A percentile compares a stretch with the other conserved stretches of the same genome.
These are phyloP conservation scores for Thinocorus orbignyianus DNA, from an alignment of 2,113 vertebrate species.

Conservation along the genomic window DNA sequence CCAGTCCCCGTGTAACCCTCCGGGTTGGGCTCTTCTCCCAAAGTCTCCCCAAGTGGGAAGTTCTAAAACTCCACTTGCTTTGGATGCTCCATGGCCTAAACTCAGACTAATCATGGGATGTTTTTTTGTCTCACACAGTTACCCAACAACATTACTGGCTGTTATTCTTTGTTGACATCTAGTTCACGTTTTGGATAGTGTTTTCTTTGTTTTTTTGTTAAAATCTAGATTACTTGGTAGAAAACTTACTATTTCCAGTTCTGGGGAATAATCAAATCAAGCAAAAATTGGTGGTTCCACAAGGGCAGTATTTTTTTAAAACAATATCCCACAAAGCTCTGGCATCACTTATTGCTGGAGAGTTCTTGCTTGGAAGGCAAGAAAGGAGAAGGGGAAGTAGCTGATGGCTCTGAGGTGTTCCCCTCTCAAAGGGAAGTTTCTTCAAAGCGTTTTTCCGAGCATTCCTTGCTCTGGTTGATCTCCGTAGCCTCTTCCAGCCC, in stretches of 20 bases:
- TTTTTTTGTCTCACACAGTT: neutral
- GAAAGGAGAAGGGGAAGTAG: neutral
- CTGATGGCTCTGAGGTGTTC: neutral
- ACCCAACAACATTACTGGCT: neutral
- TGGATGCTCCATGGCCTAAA: neutral
- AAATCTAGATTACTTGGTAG: neutral
- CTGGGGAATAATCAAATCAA: neutral
- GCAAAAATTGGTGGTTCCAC: neutral
- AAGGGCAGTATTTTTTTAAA: neutral
- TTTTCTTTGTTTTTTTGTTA: neutral
- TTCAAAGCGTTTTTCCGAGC: neutral
- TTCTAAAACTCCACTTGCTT: neutral
- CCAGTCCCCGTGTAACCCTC: neutral
- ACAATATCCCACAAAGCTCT: neutral
- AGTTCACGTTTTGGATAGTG: neutral
- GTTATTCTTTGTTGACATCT: neutral
- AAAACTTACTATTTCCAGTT: neutral
- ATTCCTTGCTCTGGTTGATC: neutral
- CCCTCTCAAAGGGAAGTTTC: neutral
- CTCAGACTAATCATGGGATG: neutral
- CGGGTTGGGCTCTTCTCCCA: neutral
- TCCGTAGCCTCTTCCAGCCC: accelerated
- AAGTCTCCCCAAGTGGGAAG: neutral
- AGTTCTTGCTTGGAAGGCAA: neutral
- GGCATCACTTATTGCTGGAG: neutral